phyloP scores from a whole-genome alignment of 2,888 invertebrate species.

The Gisinianus flammeolus region DNA sequence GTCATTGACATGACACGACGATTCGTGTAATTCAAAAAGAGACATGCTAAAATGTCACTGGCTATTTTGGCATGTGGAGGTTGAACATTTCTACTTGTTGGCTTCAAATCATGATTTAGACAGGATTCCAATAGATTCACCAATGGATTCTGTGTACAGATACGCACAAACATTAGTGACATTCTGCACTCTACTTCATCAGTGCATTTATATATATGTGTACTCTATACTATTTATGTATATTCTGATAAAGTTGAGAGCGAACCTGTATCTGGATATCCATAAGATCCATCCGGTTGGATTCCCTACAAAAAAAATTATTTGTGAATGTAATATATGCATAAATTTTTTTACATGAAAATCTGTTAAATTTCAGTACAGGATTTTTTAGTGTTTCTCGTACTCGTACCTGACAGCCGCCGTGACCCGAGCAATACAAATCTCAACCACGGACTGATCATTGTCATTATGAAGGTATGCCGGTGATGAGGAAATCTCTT shows the following conservation, averaged over 20 bases:
- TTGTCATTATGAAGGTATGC: conserved; percentile 86
- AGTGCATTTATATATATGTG: too few species aligned
- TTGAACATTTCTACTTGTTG: conserved; percentile 78
- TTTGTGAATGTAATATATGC: background rate
- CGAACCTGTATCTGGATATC: too few species aligned
- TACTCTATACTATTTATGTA: too few species aligned
- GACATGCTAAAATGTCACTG: conserved; percentile 91
- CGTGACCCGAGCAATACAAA: conserved; percentile 89
- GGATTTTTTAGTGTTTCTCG: background rate
- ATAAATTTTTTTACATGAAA: background rate
- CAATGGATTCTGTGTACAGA: too few species aligned
- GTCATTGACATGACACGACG: conserved; percentile 80
- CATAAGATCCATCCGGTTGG: conserved; percentile 82
- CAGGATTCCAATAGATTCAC: conserved; percentile 86
- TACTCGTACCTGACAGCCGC: conserved; percentile 41
- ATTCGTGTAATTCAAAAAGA: conserved; percentile 82
- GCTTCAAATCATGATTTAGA: conserved; percentile 85
- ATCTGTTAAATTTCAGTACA: background rate
- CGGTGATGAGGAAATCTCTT: conserved; percentile 79
- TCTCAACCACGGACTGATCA: conserved; percentile 93
- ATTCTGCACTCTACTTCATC: too few species aligned
- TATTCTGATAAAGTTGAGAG: too few species aligned
- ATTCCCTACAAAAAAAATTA: conserved; percentile 68
- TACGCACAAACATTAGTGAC: too few species aligned
- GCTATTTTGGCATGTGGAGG: conserved; percentile 97